Percentiles rank a stretch among this genome's conserved stretches.
Conservation (phyloP, 2,113 vertebrate genomes). For the Pyrgilauda ruficollis region DNA sequence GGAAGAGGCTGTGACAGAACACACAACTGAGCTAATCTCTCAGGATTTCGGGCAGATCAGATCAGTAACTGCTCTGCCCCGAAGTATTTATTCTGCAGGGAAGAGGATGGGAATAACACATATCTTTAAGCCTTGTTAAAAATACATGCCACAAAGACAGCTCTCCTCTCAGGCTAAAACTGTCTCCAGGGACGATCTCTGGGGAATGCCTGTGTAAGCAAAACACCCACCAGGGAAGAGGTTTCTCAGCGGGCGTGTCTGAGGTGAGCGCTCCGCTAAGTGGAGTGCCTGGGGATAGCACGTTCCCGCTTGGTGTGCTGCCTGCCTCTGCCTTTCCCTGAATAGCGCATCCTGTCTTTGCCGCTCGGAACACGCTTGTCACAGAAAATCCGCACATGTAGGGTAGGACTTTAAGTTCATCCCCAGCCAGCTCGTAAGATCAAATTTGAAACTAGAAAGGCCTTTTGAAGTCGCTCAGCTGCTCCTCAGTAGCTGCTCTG, state of each 20-base stretch:
- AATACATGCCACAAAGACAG: neutral
- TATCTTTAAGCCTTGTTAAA: conserved; percentile 22
- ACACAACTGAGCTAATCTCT: neutral
- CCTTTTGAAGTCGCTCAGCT: neutral
- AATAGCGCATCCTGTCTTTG: accelerated
- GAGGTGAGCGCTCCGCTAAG: neutral
- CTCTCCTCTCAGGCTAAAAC: neutral
- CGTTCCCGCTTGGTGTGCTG: accelerated
- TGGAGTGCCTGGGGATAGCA: neutral
- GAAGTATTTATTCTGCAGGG: neutral
- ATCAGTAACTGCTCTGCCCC: neutral
- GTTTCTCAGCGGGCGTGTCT: neutral
- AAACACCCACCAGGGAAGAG: conserved; percentile 12
- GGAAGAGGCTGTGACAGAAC: neutral
- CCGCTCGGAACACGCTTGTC: neutral
- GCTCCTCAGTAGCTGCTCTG: neutral
- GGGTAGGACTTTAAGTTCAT: neutral
- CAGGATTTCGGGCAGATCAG: neutral
- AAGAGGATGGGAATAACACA: neutral
- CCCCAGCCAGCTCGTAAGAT: neutral
- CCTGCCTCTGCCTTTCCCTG: neutral
- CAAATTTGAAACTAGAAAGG: neutral
- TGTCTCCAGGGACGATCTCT: neutral
- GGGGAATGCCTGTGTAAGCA: conserved; percentile 1
- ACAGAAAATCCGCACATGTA: neutral